These are phyloP conservation scores for Neodiprion pinetum DNA, from an alignment of 1,140 invertebrate genomes.

Conservation along the genomic window DNA sequence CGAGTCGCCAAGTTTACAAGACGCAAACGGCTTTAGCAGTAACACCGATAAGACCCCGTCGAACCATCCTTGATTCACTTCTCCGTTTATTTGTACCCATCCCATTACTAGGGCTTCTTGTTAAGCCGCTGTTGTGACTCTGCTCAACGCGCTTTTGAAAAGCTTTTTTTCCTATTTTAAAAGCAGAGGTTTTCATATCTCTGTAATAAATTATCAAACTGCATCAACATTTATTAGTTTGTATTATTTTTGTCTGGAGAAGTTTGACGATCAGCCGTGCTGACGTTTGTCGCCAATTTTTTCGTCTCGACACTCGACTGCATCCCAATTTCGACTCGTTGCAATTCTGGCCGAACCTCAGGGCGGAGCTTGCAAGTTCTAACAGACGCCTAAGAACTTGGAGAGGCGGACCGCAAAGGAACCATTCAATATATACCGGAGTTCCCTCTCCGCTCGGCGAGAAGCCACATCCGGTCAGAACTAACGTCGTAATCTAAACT, in stretches of 20 bases:
- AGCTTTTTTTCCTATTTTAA: no score
- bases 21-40: constrained; percentile 58
- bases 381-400: constrained; percentile 22
- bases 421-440: constrained; percentile 27
- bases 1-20: constrained; percentile 53
- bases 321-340: not conserved
- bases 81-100: not conserved
- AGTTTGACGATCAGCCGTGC: no score
- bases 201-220: no score
- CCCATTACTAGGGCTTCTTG: no score
- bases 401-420: constrained; percentile 32
- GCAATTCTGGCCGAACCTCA: not conserved
- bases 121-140: no score
- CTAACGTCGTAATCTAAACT: constrained; percentile 39
- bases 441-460: constrained; percentile 25
- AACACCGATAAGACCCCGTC: constrained; percentile 52
- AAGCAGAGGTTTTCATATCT: no score
- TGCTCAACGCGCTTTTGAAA: no score
- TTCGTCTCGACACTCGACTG: no score
- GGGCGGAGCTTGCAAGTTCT: not conserved
- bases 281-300: no score
- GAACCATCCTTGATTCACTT: not conserved
- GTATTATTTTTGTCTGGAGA: no score
- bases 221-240: no score
- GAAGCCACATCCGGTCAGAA: constrained; percentile 34